A percentile compares a stretch with the other conserved stretches of the same genome.
phyloP scores from a whole-genome alignment of 2,888 invertebrate species.

The Scaptodrosophila latifasciaeformis region DNA sequence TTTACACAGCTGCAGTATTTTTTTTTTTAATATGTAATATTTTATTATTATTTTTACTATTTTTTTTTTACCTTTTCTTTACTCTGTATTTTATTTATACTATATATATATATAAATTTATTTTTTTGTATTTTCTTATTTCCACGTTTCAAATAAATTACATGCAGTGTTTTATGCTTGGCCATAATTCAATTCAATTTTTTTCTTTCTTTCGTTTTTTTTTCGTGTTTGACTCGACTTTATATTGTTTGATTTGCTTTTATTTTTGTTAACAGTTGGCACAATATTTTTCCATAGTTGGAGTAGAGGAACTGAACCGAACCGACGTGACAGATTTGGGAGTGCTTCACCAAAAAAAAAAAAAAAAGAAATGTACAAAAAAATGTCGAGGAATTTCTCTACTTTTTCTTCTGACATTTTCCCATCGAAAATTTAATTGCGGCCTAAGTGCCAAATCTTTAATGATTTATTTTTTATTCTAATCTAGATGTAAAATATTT shows the following conservation, averaged over 20 bases:
- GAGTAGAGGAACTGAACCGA: conserved; percentile 55
- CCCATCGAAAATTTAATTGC: conserved; percentile 21
- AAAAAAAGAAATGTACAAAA: too few species aligned
- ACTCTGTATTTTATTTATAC: conserved; percentile 9
- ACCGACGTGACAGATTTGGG: conserved; percentile 25
- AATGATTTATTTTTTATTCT: conserved; percentile 7
- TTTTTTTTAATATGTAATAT: conserved; percentile 8
- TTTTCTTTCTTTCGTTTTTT: conserved; percentile 15
- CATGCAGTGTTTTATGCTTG: conserved; percentile 45
- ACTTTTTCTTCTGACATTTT: conserved; percentile 19
- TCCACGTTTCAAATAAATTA: conserved; percentile 41
- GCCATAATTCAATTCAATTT: conserved; percentile 49
- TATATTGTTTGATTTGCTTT: neutral
- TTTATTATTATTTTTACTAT: conserved; percentile 42
- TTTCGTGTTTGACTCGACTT: conserved; percentile 3
- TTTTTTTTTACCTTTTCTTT: conserved; percentile 12
- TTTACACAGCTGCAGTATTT: conserved; percentile 59
- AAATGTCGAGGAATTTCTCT: neutral
- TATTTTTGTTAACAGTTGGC: conserved; percentile 55
- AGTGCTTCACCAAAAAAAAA: too few species aligned
- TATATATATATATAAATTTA: too few species aligned
- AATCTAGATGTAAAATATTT: conserved; percentile 12
- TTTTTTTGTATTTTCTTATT: conserved; percentile 21
- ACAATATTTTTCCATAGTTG: conserved; percentile 45
- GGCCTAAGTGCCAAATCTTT: conserved; percentile 24